A percentile compares a stretch with the other conserved stretches of the same genome.
phyloP scores from a whole-genome alignment of 1,140 invertebrate species.

The Chironomus striatipennis region DNA sequence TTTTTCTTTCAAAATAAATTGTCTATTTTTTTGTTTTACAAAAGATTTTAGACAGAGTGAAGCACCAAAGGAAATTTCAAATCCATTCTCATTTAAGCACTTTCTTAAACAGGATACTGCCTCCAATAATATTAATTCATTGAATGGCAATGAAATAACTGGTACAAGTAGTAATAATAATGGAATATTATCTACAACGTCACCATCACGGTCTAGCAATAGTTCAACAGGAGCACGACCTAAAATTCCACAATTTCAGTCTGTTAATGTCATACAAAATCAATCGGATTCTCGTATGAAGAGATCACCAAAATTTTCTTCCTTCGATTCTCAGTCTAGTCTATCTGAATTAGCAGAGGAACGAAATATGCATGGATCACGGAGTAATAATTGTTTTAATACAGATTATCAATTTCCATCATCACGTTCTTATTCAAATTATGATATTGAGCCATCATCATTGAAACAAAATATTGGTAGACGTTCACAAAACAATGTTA shows the following conservation, averaged over 20 bases:
- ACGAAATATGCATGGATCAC: slow-evolving; percentile 30
- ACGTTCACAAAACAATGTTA: slow-evolving; percentile 16
- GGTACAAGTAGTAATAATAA: background rate
- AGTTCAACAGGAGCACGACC: slow-evolving; percentile 37
- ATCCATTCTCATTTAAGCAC: slow-evolving; percentile 73
- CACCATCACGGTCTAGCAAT: slow-evolving; percentile 26
- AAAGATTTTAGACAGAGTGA: slow-evolving; percentile 6
- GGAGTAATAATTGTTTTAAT: slow-evolving; percentile 30
- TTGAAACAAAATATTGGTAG: slow-evolving; percentile 22
- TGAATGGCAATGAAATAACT: slow-evolving; percentile 26
- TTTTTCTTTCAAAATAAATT: slow-evolving; percentile 1
- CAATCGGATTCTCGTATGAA: slow-evolving; percentile 36
- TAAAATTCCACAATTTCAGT: slow-evolving; percentile 36
- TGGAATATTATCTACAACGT: slow-evolving; percentile 26
- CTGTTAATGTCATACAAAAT: slow-evolving; percentile 26
- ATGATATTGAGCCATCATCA: slow-evolving; percentile 34
- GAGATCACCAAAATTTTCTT: slow-evolving; percentile 39
- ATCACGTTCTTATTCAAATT: slow-evolving; percentile 38
- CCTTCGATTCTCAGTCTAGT: slow-evolving; percentile 41
- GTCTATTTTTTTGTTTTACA: background rate
- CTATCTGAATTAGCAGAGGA: slow-evolving; percentile 34
- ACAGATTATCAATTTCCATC: slow-evolving; percentile 25
- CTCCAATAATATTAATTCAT: slow-evolving; percentile 24
- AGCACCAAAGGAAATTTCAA: slow-evolving; percentile 47
- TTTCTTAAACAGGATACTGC: slow-evolving; percentile 52